Conservation (phyloP, 2,888 invertebrate species). For the Cryptosula pallasiana region DNA sequence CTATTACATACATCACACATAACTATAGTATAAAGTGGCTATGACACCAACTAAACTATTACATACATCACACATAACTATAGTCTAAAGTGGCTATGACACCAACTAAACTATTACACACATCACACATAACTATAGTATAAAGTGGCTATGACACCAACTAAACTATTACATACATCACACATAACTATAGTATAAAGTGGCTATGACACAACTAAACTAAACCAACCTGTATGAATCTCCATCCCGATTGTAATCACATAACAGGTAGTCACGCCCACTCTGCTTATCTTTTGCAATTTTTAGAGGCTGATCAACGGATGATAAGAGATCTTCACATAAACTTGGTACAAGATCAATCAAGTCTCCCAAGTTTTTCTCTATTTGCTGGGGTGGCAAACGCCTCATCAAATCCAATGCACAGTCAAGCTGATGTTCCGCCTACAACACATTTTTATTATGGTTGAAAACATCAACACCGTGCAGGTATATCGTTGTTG, state of each 20-base stretch:
- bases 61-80: too few species aligned
- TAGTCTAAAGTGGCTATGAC: too few species aligned
- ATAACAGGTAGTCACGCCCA: slow-evolving; percentile 93
- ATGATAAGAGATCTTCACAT: slow-evolving; percentile 92
- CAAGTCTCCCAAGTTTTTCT: slow-evolving; percentile 94
- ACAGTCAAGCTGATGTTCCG: slow-evolving; percentile 84
- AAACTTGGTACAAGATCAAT: slow-evolving; percentile 87
- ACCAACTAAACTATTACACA: too few species aligned
- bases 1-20: too few species aligned
- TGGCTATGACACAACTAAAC: too few species aligned
- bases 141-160: too few species aligned
- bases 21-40: too few species aligned
- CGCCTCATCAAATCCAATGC: slow-evolving; percentile 97
- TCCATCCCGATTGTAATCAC: slow-evolving; percentile 98
- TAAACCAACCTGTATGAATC: slow-evolving; percentile 82
- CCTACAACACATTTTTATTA: slow-evolving; percentile 32
- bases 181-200: too few species aligned
- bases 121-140: too few species aligned
- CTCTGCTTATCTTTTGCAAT: slow-evolving; percentile 86
- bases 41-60: too few species aligned
- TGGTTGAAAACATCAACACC: not conserved
- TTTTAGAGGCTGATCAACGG: slow-evolving; percentile 96
- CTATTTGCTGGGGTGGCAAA: slow-evolving; percentile 97
- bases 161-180: too few species aligned
- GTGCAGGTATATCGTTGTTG: not conserved